phyloP scores from a whole-genome alignment of 64 coral and sea anemone species.

The Platygyra sinensis region DNA sequence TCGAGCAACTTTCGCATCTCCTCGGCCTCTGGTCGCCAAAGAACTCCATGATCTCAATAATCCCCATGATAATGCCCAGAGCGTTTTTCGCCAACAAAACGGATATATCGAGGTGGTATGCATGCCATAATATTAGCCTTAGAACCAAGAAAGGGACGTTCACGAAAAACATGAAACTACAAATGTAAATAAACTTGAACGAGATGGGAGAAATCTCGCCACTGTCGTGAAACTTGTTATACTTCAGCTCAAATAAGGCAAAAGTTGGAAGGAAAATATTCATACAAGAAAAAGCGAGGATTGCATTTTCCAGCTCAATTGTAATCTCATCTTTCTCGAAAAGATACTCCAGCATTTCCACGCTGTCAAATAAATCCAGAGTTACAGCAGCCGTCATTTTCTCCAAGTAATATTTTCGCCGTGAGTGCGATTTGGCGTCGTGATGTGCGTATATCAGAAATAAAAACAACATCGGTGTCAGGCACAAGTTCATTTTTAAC shows the following conservation, averaged over 20 bases:
- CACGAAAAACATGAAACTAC: constrained; percentile 81
- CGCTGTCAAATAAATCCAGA: too few relatives aligned
- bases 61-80: constrained; percentile 68
- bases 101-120: constrained; percentile 70
- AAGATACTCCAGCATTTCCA: too few relatives aligned
- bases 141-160: constrained; percentile 91
- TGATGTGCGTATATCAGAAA: constrained; percentile 92
- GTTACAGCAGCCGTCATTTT: too few relatives aligned
- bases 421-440: constrained; percentile 66
- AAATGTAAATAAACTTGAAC: constrained; percentile 90
- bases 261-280: too few relatives aligned
- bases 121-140: constrained; percentile 82
- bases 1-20: constrained; percentile 52
- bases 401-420: too few relatives aligned
- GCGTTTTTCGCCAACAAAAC: constrained; percentile 91
- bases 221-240: too few relatives aligned
- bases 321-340: too few relatives aligned
- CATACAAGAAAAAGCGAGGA: too few relatives aligned
- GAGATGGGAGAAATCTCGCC: too few relatives aligned
- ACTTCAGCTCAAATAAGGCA: too few relatives aligned
- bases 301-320: too few relatives aligned
- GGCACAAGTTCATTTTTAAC: constrained; percentile 86
- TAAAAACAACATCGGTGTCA: constrained; percentile 86
- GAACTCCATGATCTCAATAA: constrained; percentile 88
- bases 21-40: constrained; percentile 85